Conservation (phyloP, 1,140 invertebrate genomes). For the Zaprionus ghesquierei region DNA sequence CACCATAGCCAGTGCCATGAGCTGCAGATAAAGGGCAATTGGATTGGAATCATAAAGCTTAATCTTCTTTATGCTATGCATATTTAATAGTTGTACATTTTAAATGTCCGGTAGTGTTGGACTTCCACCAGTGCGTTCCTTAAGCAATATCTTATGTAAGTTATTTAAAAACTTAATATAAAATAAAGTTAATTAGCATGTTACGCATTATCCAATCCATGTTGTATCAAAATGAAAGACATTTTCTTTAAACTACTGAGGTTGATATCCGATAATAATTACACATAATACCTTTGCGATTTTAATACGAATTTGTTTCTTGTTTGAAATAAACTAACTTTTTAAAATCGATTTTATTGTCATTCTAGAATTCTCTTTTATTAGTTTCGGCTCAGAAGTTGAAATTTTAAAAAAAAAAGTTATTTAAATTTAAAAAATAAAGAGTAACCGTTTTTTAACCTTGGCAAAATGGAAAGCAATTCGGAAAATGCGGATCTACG, state of each 20-base stretch:
- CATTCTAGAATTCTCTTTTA: not conserved
- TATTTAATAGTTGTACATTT: constrained; percentile 4
- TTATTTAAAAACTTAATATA: not conserved
- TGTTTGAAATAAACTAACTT: not conserved
- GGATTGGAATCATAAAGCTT: not conserved
- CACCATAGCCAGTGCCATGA: constrained; percentile 67
- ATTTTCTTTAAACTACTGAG: too few relatives aligned
- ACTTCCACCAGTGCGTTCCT: not conserved
- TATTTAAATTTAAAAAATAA: not conserved
- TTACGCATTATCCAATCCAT: too few relatives aligned
- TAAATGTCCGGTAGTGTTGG: constrained; percentile 1
- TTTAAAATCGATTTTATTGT: not conserved
- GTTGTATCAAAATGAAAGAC: not conserved
- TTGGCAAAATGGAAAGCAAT: not conserved
- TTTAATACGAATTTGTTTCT: not conserved
- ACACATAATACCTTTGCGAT: not conserved
- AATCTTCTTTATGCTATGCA: not conserved
- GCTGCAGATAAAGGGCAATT: constrained; percentile 43
- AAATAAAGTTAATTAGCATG: not conserved
- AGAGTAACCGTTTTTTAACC: not conserved
- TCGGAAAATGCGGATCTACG: not conserved
- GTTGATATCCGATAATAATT: not conserved
- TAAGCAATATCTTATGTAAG: not conserved
- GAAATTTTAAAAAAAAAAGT: not conserved
- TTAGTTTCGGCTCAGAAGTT: not conserved